Evolutionary conservation across 1,140 invertebrate genomes (phyloP), one percentile per base, ranked within the genome.

Genomic region (Nymphalis io): DNA sequence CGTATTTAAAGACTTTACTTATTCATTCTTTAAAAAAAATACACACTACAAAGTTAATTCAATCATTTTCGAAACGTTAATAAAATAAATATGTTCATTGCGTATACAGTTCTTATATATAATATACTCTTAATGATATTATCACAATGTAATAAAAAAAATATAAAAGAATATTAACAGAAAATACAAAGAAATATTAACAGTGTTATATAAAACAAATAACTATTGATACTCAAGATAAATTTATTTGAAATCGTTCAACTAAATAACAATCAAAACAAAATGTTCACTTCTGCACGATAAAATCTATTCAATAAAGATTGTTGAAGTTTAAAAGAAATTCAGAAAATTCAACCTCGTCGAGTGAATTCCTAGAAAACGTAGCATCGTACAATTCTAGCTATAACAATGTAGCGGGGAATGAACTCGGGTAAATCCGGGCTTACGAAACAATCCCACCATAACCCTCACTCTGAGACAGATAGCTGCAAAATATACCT

Each of bases 401-500:
- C 69, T 70, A 70, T 74, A 73, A 70, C 64, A 70, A 59, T 75
- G 73, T 70, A 75, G 74, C 70, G 69, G 73, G 62, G 77, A 72
- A 74, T 68, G 75, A 71, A 74, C 75, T 75, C 61, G 72, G 66
- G 72, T 78, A 86, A 84, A 81, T 80, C 82, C 81, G 60, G 73
- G 81, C 75, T 83, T 78, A 81, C 69, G 58, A 59, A 58, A 58
- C 60, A 74, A 70, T 70, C 75, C 72, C 68, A 42, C 65, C 67
- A 57, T 62, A 63, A 53, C 44, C 68, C 75, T 74, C 69, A 65
- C 67, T 46, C 69, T 20, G 61, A 68, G 76, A 76, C 61, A 67
- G 61, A 76, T 76, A 73, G 74, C 62, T 71, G 58, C 23, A 46
- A 62, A 60, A 51, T 68, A 53, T 63, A 63, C 69, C 67, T 75